phyloP scores from a whole-genome alignment of 1,140 invertebrate genomes.

The Drosophila orosa region DNA sequence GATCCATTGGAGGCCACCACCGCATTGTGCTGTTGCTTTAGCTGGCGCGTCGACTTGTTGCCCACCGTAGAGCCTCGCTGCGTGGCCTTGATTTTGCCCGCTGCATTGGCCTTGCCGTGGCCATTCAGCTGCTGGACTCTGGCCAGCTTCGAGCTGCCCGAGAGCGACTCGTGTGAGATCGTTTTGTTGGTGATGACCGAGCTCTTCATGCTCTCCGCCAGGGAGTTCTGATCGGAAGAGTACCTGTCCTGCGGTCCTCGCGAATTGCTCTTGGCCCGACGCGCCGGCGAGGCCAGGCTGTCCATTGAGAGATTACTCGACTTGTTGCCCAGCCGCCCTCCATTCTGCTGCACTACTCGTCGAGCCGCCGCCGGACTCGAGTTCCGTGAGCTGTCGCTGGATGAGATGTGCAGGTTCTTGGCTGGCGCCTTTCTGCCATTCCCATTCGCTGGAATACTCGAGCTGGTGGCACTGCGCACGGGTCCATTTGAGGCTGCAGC shows the following conservation, averaged over 20 bases:
- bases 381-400: slow-evolving; percentile 86
- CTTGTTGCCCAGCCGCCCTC: slow-evolving; percentile 83
- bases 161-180: slow-evolving; percentile 81
- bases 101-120: slow-evolving; percentile 10
- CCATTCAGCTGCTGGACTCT: slow-evolving; percentile 67
- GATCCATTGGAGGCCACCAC: slow-evolving; percentile 73
- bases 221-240: slow-evolving; percentile 85
- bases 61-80: slow-evolving; percentile 55
- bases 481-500: slow-evolving; percentile 65
- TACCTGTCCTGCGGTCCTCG: slow-evolving; percentile 63
- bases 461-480: slow-evolving; percentile 85
- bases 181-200: slow-evolving; percentile 84
- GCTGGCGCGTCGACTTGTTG: slow-evolving; percentile 64
- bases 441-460: slow-evolving; percentile 84
- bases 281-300: slow-evolving; percentile 84
- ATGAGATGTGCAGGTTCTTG: slow-evolving; percentile 80
- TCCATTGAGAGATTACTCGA: slow-evolving; percentile 85
- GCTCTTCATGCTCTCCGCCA: slow-evolving; percentile 85
- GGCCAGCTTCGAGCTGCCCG: slow-evolving; percentile 60
- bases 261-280: slow-evolving; percentile 59
- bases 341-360: slow-evolving; percentile 82
- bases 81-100: slow-evolving; percentile 25
- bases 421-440: slow-evolving; percentile 60
- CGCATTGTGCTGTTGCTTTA: slow-evolving; percentile 74
- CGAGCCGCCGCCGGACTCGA: slow-evolving; percentile 88